These are phyloP conservation scores for Spea hammondii DNA, from an alignment of 2,797 vertebrate species.

Conservation along the genomic window DNA sequence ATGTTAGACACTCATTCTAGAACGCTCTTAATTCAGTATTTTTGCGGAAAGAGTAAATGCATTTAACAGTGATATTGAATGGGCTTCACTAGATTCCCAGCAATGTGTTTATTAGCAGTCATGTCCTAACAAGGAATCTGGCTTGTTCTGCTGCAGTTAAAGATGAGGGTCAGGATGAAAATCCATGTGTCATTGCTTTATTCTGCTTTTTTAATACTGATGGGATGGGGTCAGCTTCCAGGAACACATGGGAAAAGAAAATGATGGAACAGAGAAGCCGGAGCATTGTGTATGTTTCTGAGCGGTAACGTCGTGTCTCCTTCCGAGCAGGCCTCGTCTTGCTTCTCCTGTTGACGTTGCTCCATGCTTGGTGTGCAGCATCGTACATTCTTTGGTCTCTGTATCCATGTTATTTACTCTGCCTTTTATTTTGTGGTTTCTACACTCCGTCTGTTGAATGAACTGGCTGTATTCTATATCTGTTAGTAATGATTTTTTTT, in stretches of 20 bases:
- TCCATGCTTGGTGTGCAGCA: not conserved
- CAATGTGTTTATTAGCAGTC: not conserved
- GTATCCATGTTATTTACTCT: not conserved
- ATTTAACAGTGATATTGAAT: too few relatives aligned
- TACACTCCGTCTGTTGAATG: too few relatives aligned
- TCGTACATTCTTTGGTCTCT: not conserved
- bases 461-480: too few relatives aligned
- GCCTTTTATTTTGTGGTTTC: not conserved
- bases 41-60: too few relatives aligned
- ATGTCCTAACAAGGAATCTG: not conserved
- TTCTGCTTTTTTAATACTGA: not conserved
- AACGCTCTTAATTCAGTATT: too few relatives aligned
- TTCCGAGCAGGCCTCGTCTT: not conserved
- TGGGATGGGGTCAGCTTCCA: constrained; percentile 26
- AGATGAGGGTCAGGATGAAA: not conserved
- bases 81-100: too few relatives aligned
- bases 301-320: not conserved
- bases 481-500: too few relatives aligned
- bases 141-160: not conserved
- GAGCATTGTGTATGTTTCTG: not conserved
- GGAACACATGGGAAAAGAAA: constrained; percentile 18
- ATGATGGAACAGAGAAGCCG: too few relatives aligned
- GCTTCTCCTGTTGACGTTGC: not conserved
- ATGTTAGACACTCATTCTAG: too few relatives aligned
- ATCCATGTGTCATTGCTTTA: constrained; percentile 18